Evolutionary conservation across 2,888 invertebrate genomes (phyloP), one percentile per base, ranked within the genome.

Genomic region (Luperina nickerlii): DNA sequence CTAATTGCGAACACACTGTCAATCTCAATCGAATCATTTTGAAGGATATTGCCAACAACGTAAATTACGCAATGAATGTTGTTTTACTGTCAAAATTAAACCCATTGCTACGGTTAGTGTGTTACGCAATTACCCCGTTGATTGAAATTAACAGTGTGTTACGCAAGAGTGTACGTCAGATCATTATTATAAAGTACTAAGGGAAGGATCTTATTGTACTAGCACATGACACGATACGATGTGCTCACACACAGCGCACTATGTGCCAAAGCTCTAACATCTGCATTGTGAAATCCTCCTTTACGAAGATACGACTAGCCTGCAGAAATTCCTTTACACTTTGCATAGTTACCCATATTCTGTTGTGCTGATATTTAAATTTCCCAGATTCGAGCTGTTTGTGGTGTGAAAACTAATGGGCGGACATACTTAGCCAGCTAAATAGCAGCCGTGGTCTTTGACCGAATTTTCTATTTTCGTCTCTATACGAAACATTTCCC

Each of bases 401-500:
- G 85, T 78, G 70, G 78, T 83, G 86, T 86, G 77, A 81, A 87
- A 88, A 89, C 81, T 81, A 89, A 86, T 76, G 79, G 70, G 45
- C 80, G 82, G 76, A 75, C 54, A 88, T 76, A 81, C 75, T 88
- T 84, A 81, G 79, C 67, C 66, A 74, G 74, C 81, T 85, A 83
- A 87, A 85, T 84, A 84, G 89, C 83, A 82, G 81, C 86, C 88
- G 90, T 92, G 92, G 92, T 91, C 91, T 92, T 91, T 92, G 92
- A 91, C 92, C 92, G 90, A 92, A 69, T 87, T 91, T 91, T 91
- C 92, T 92, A 92, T 92, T 92, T 92, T 88, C 85, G 92, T 89
- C 85, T 75, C 83, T 87, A 87, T 89, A 76, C 82, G 76, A 88
- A 88, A 87, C 79, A 79, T 86, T 86, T 78, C 62, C 80, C 77